Evolutionary conservation across 2,113 vertebrate species (phyloP).

Genomic region (Rattus rattus): DNA sequence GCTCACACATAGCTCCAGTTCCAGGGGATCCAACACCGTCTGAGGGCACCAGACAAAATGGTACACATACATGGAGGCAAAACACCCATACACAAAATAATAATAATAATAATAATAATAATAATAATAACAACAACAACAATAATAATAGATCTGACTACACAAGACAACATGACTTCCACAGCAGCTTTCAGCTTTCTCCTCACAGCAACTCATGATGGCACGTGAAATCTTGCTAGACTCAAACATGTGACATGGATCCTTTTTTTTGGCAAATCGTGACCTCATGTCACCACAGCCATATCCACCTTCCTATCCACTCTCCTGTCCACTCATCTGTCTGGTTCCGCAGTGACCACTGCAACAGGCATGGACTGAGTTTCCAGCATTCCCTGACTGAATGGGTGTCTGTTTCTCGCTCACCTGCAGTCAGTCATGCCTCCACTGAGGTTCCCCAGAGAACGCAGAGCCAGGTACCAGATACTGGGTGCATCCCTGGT

Average conservation of each 20-base stretch:
- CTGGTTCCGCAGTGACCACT: neutral
- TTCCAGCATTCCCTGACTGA: no score
- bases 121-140: no score
- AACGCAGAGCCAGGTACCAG: neutral
- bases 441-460: neutral
- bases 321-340: neutral
- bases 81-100: neutral
- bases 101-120: neutral
- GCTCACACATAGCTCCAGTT: neutral
- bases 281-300: neutral
- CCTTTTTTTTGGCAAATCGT: neutral
- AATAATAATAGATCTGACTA: neutral
- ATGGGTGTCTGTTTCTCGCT: neutral
- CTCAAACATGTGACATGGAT: neutral
- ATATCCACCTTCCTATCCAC: neutral
- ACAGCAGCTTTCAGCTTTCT: neutral
- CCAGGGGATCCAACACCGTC: neutral
- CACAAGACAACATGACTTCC: neutral
- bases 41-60: neutral
- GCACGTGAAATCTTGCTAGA: neutral
- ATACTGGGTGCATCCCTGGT: no score
- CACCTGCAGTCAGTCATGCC: neutral
- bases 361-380: fast-evolving
- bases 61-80: neutral
- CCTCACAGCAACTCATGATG: neutral